These are phyloP conservation scores for Berghia stephanieae DNA, from an alignment of 1,140 invertebrate species.

Conservation along the genomic window DNA sequence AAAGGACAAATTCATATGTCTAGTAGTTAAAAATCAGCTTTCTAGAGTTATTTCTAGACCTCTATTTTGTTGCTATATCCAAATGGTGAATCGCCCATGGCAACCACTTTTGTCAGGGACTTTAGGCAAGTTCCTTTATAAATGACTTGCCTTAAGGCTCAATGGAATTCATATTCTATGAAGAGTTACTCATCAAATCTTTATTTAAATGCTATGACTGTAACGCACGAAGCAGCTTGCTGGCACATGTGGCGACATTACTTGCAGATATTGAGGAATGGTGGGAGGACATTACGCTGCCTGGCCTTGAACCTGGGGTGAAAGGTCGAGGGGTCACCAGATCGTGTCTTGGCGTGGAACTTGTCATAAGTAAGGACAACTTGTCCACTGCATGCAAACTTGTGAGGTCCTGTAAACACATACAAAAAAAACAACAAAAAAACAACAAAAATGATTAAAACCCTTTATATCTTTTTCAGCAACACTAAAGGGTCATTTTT, in stretches of 20 bases:
- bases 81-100: no score
- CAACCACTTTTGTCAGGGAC: no score
- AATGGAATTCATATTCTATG: no score
- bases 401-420: slow-evolving; percentile 44
- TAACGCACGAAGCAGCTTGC: slow-evolving; percentile 18
- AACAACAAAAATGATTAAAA: not conserved
- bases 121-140: no score
- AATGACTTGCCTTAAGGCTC: no score
- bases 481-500: no score
- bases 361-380: slow-evolving; percentile 35
- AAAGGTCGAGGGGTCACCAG: slow-evolving; percentile 30
- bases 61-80: no score
- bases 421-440: slow-evolving; percentile 8
- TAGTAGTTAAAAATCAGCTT: no score
- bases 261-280: slow-evolving; percentile 3
- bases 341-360: slow-evolving; percentile 34
- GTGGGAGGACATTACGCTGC: slow-evolving; percentile 13
- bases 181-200: no score
- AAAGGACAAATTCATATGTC: no score
- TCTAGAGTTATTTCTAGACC: no score
- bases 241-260: slow-evolving; percentile 16
- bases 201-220: no score
- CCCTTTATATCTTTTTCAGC: not conserved
- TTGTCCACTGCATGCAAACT: slow-evolving; percentile 48
- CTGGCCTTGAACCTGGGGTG: slow-evolving; percentile 27